Evolutionary conservation across 2,888 invertebrate genomes (phyloP), one percentile per base, ranked within the genome.

Genomic region (Phalera bucephala): DNA sequence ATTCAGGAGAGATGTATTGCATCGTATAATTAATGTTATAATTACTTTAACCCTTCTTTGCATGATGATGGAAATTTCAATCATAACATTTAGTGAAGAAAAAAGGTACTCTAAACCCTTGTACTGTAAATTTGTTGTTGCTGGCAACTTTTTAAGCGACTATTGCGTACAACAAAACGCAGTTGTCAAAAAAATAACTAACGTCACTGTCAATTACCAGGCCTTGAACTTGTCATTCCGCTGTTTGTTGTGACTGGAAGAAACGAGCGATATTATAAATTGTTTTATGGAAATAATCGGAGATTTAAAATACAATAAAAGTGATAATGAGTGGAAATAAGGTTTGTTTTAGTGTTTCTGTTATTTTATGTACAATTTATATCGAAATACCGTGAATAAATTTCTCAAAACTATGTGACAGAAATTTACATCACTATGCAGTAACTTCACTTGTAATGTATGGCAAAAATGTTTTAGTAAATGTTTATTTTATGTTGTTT

Each of bases 371-470:
- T 58, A 44, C 54, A 60, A 55, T 62, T 56, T 58, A 61, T 64
- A 62, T 62, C 36, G 32, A 61, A 60, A 57, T 33, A 60, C 47
- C 33, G 19, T 60, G 45, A 62, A 57, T 59, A 61, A 54, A 62
- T 61, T 55, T 48, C 56, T 54, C 54, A 53, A 59, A 62, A 63
- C 42, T 59, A 58, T 62, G 55, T 64, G 62, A 53, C 9, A 6
- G 54, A 64, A 59, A 62, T 61, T 61, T 60, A 55, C 57, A 60
- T 59, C 56, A 36, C 55, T 58, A 44, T 62, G 64, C 58, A 56
- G 54, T 58, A 48, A 51, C 27, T 49, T 59, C 53, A 63, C 61
- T 60, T 63, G 55, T 59, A 55, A 62, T 60, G 58, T 62, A 62
- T 61, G 54, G 54, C 47, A 47, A 60, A 52, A 0, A 43, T 47